phyloP scores from a whole-genome alignment of 2,797 vertebrate species.

The Esox lucius region DNA sequence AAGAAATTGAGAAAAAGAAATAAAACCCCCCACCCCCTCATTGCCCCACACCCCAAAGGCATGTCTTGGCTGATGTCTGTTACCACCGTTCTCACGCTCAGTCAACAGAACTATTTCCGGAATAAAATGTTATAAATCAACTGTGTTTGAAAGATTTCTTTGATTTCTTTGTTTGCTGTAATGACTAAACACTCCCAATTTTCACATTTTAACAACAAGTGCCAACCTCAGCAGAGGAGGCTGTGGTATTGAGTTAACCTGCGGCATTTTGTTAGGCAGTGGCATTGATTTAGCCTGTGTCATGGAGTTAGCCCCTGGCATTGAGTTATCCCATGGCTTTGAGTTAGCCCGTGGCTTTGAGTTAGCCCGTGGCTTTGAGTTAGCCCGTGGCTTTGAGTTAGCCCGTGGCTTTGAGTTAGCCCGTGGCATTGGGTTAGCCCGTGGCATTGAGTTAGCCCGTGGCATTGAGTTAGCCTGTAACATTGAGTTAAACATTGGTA shows the following conservation, averaged over 20 bases:
- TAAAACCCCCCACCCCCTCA: background rate
- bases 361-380: too few relatives aligned
- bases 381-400: too few relatives aligned
- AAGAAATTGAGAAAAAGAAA: background rate
- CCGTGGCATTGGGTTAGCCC: too few relatives aligned
- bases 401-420: too few relatives aligned
- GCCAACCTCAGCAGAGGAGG: background rate
- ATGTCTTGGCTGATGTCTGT: background rate
- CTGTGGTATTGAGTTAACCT: background rate
- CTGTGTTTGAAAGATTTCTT: background rate
- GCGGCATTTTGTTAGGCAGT: too few relatives aligned
- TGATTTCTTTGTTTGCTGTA: slow-evolving; percentile 2
- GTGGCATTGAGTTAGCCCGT: too few relatives aligned
- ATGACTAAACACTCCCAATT: background rate
- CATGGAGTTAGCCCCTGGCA: too few relatives aligned
- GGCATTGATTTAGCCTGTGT: too few relatives aligned
- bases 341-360: too few relatives aligned
- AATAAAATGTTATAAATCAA: background rate
- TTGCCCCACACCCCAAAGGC: background rate
- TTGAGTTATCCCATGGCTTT: too few relatives aligned
- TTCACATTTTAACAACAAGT: background rate
- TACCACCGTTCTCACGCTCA: background rate
- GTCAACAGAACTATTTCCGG: background rate
- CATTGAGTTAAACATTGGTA: too few relatives aligned
- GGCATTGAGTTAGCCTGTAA: too few relatives aligned